Base-by-base conservation (phyloP, 2,888 invertebrate species). In the Eilema caniola region DNA sequence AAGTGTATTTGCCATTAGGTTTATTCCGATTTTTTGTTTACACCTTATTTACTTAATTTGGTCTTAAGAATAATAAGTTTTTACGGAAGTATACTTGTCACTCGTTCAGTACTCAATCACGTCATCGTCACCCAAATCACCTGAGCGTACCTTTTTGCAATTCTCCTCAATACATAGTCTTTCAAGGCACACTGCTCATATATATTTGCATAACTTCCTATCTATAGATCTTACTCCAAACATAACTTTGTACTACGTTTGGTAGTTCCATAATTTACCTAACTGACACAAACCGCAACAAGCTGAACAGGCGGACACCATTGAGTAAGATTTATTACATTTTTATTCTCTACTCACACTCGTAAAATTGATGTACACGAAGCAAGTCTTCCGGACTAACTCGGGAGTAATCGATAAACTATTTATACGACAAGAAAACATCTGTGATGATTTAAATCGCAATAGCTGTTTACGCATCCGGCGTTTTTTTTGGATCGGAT, bases 401-500 rank as follows among this genome's bases (percentile, higher is more conserved):
- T 59, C 25, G 23, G n/a, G 12, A 23, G 23, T 57, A 37, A 47
- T 57, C 33, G 60, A 77, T 73, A 66, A 73, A 70, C 75, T 78
- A 75, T 73, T 76, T 75, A 75, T 73, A 71, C 66, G 81, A 74
- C 72, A 76, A 72, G 61, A 31, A 76, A 75, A 74, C 77, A 79
- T 75, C 69, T 76, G 78, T 80, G 71, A 81, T 82, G 67, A 79
- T 81, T 78, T 80, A 73, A 77, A 82, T 76, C 69, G 71, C 68
- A 67, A 82, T 76, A 74, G 73, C 70, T 80, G 84, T 83, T 84
- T 79, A 74, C 71, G 62, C 71, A 69, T 68, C 59, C 78, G 75
- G 73, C 71, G 69, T 71, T 85, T 53, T 85, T 53, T 81, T 88
- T 89, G 88, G 88, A 86, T 71, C 69, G 67, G 73, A 67, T 88